Percentiles rank a stretch among this genome's conserved stretches.
Evolutionary conservation across 2,113 vertebrate genomes (phyloP).

Genomic region (Cyprinodon brontotheroides): DNA sequence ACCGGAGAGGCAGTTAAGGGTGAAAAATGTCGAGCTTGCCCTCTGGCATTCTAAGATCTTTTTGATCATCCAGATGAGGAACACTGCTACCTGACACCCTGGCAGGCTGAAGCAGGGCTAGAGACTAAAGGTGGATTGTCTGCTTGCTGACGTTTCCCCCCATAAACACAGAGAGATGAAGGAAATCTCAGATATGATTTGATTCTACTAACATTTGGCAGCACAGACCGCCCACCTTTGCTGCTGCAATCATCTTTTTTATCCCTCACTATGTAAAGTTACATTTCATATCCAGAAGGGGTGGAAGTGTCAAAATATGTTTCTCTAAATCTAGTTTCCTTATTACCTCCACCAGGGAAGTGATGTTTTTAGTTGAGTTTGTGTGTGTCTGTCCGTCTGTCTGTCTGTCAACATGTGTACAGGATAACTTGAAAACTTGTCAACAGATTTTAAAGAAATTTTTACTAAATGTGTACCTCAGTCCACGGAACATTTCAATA

Average conservation of each 20-base stretch:
- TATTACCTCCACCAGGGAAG: too few species aligned
- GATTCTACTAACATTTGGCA: constrained; percentile 56
- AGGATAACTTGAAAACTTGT: too few species aligned
- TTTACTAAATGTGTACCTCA: too few species aligned
- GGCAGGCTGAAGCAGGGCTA: constrained; percentile 23
- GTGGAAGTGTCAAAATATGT: neutral
- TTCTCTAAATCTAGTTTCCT: neutral
- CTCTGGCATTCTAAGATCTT: constrained; percentile 6
- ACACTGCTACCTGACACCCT: constrained; percentile 36
- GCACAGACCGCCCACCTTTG: constrained; percentile 33
- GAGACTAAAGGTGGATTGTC: constrained; percentile 44
- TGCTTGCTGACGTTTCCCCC: constrained; percentile 44
- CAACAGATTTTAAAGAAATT: too few species aligned
- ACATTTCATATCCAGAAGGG: constrained; percentile 51
- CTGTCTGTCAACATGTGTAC: too few species aligned
- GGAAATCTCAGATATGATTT: constrained; percentile 44
- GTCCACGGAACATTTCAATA: too few species aligned
- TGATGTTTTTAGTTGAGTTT: too few species aligned
- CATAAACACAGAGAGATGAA: constrained; percentile 24
- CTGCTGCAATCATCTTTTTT: constrained; percentile 59
- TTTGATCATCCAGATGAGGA: constrained; percentile 24
- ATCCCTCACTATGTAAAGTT: constrained; percentile 51
- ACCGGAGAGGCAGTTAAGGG: neutral
- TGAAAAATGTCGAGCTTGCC: constrained; percentile 5
- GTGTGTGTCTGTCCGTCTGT: too few species aligned